A percentile compares a stretch with the other conserved stretches of the same genome.
Evolutionary conservation across 2,113 vertebrate species (phyloP).

Genomic region (Myrmecobius fasciatus): DNA sequence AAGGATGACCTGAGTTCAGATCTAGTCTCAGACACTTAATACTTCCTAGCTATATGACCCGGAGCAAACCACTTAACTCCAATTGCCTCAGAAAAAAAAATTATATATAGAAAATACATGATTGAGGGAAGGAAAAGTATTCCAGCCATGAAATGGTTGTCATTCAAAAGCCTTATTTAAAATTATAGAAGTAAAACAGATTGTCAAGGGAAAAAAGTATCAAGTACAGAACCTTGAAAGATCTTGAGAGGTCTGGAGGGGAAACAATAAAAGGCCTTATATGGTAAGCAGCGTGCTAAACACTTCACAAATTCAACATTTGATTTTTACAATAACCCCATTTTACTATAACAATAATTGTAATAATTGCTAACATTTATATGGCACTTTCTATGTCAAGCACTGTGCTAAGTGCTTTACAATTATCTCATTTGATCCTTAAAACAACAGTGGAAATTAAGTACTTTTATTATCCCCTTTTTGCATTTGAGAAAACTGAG

Average conservation of each 20-base stretch:
- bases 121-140: neutral
- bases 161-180: neutral
- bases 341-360: no score
- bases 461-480: neutral
- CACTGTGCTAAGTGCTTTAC: neutral
- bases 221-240: neutral
- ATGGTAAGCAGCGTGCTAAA: no score
- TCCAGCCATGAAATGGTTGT: neutral
- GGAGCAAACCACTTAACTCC: no score
- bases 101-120: neutral
- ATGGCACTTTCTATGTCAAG: no score
- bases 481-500: neutral
- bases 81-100: no score
- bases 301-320: neutral
- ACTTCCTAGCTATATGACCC: no score
- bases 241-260: neutral
- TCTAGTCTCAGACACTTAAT: no score
- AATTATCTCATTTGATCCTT: neutral
- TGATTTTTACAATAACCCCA: neutral
- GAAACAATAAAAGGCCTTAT: neutral
- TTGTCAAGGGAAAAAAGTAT: neutral
- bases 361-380: no score
- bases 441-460: neutral
- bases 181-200: neutral
- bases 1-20: no score